Evolutionary conservation across 2,888 invertebrate genomes (phyloP), one percentile per base, ranked within the genome.

Genomic region (Teleiodes luculella): DNA sequence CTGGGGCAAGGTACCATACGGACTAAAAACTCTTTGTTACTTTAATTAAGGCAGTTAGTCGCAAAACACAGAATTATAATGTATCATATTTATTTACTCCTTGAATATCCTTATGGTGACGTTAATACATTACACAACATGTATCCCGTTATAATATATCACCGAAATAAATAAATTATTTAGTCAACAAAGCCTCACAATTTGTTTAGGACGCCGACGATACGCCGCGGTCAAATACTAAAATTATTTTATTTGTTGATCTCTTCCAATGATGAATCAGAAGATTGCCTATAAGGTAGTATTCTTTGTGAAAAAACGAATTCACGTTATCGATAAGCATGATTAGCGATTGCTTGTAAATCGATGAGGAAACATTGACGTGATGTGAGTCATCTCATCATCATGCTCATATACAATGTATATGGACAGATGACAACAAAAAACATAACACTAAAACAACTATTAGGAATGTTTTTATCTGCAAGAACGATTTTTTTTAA

Each of bases 311-410:
- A 48, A 47, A 18, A 30, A 18, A 11, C 3, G 5, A 14, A 16
- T 31, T 47, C 14, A 18, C 11, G 16, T n/a, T 39, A 16, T 51
- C 18, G 51, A 51, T 51, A 51, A 51, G 51, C 39, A 16, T 51
- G 13, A 31, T 50, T 49, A 37, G 24, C 24, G 37, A 49, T 46
- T 46, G 31, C 31, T 31, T 35, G 48, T 35, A 35, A 48, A 48
- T 48, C 48, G 35, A 48, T 31, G 35, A 48, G 48, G 48, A 48
- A 48, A 48, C 46, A 47, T 10, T 28, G 24, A 24, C 6, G 14
- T n/a, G 31, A 28, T 18, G 18, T 48, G 35, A 48, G 20, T 48
- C 48, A 48, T n/a, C n/a, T n/a, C n/a, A n/a, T n/a, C n/a, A n/a
- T n/a, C n/a, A n/a, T n/a, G n/a, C n/a, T n/a, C n/a, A n/a, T n/a